Base-by-base conservation (phyloP, 92 coral and sea anemone genomes). In the Metridium senile region DNA sequence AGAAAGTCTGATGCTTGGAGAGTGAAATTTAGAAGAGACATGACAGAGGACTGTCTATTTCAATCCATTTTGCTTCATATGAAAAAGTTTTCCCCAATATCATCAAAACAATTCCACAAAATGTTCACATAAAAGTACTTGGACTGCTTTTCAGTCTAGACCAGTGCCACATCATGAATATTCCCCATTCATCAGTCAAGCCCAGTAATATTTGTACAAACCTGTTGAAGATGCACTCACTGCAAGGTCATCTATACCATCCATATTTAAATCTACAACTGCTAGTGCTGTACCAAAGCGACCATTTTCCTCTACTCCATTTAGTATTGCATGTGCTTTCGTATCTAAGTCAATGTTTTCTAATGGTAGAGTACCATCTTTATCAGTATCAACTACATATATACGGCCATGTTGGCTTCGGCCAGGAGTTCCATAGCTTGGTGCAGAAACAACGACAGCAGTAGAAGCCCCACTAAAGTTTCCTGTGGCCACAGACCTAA, bases 191-290 rank as follows among this genome's bases (percentile, higher is more conserved):
- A 39, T 4, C 6, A 39, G 49, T 4, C 49, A 39, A 39, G 13
- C 13, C 61, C 61, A 54, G 25, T 4, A 9, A 4, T 21, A 54
- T 54, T 3, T 59, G 31, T 0, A 22, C 86, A 3, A 74, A 95
- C 98, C 98, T 87, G 86, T 77, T 1, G 98, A 89, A 11, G 98
- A 97, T 9, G 97, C 98, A 84, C 96, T 92, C 20, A 95, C 85
- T n/a, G 88, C 98, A 0, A 94, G 83, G 62, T 94, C 98, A 74
- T 93, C 94, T 9, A 95, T 33, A 11, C 98, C 98, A 76, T 95
- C 98, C 58, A 54, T 79, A 74, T 95, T 95, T 1, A 93, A 74
- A 72, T 95, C 98, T 32, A 87, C 87, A 32, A 92, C 91, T 26
- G 98, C 91, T 69, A 95, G 26, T 21, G 91, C 91, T 19, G 84